Percentiles rank a stretch among this genome's conserved stretches.
These are phyloP conservation scores for Neodiprion fabricii DNA, from an alignment of 1,140 invertebrate genomes.

Conservation along the genomic window DNA sequence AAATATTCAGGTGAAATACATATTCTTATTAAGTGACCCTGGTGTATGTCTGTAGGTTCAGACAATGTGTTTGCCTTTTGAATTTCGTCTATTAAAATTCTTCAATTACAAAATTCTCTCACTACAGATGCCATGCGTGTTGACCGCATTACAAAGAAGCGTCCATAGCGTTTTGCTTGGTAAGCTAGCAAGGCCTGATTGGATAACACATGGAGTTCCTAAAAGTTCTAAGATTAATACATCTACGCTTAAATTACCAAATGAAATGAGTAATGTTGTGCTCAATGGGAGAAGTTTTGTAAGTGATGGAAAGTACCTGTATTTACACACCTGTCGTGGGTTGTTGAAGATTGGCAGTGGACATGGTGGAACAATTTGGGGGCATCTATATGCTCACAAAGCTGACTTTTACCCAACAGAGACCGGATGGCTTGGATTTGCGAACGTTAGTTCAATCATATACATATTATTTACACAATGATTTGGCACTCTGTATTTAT, in stretches of 20 bases:
- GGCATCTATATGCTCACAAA: slow-evolving; percentile 83
- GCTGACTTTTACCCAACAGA: slow-evolving; percentile 80
- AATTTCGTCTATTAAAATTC: neutral
- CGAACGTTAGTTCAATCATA: slow-evolving; percentile 68
- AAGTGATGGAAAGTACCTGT: slow-evolving; percentile 89
- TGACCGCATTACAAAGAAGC: slow-evolving; percentile 87
- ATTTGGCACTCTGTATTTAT: slow-evolving; percentile 19
- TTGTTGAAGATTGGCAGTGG: slow-evolving; percentile 92
- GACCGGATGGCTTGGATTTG: slow-evolving; percentile 85
- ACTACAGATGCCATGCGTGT: slow-evolving; percentile 81
- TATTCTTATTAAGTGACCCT: neutral
- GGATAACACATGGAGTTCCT: slow-evolving; percentile 87
- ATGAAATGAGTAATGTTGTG: slow-evolving; percentile 57
- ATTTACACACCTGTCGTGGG: slow-evolving; percentile 74
- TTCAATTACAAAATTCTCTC: slow-evolving; percentile 22
- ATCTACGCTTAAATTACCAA: slow-evolving; percentile 67
- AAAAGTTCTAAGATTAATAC: slow-evolving; percentile 76
- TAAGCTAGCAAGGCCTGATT: slow-evolving; percentile 82
- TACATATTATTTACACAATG: slow-evolving; percentile 15
- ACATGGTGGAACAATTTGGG: slow-evolving; percentile 88
- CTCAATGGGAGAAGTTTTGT: slow-evolving; percentile 66
- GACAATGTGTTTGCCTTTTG: neutral
- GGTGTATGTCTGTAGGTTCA: neutral
- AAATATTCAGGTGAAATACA: slow-evolving; percentile 73
- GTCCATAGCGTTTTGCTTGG: slow-evolving; percentile 88